Base-by-base conservation (phyloP, 92 coral and sea anemone genomes). In the Bergia puertoricense region DNA sequence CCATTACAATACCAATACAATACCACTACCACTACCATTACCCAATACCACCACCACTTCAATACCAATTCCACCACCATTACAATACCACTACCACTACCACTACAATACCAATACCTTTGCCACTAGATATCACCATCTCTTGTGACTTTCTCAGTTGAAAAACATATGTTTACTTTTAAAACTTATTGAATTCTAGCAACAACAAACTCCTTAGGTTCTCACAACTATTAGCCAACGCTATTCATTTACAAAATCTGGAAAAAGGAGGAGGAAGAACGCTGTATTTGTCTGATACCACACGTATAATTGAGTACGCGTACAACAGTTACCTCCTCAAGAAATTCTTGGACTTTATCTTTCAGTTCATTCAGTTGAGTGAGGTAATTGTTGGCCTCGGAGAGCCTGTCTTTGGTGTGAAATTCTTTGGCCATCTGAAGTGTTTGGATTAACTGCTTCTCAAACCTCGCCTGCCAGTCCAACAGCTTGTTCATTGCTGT, bases 401-500 rank as follows among this genome's bases (percentile, higher is more conserved):
- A 96, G 79, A 96, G 65, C 66, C 99, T 93, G 92, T 96, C 99
- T 79, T 92, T 93, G 16, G 91, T 85, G 91, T 96, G 91, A 85
- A 96, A 96, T 41, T 96, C 99, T 82, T 90, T 96, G 75, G 92
- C 92, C 75, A 94, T 94, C 54, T 67, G 81, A 48, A 92, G 90
- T 38, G 98, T 94, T 74, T 91, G 94, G 16, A 88, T 89, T 20
- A 96, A 83, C 83, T 91, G 95, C 86, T 77, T 72, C 86, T 95
- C 99, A 81, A 96, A 96, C 86, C 95, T 93, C 2, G 98, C 94
- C 43, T 93, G 93, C 99, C 99, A 95, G 80, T 96, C 96, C 45
- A 93, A 91, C 78, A 96, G 92, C 88, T 94, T 92, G 86, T 96
- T 94, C 86, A 96, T 91, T 22, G 98, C 96, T 3, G 98, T 86